These are phyloP conservation scores for Nothoprocta pentlandii DNA, from an alignment of 2,113 vertebrate genomes.

Conservation along the genomic window DNA sequence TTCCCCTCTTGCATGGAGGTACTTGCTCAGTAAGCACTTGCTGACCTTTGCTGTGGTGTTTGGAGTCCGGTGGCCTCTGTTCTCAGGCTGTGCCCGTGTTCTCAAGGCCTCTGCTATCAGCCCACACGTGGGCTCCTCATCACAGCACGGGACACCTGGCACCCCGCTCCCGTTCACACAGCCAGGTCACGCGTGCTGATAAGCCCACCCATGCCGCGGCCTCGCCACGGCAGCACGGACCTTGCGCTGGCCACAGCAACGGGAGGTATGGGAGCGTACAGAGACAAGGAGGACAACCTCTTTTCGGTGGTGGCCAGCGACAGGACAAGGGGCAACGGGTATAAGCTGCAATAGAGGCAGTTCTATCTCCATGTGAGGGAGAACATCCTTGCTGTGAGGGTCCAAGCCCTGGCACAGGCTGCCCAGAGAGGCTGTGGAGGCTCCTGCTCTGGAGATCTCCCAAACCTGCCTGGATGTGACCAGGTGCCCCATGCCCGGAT, in stretches of 20 bases:
- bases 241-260: background rate
- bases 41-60: background rate
- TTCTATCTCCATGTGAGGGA: too few relatives aligned
- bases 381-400: too few relatives aligned
- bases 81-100: background rate
- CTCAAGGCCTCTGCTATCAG: background rate
- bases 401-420: too few relatives aligned
- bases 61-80: background rate
- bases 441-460: too few relatives aligned
- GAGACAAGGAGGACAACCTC: too few relatives aligned
- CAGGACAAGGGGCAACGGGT: too few relatives aligned
- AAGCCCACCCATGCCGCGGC: background rate
- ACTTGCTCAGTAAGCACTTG: background rate
- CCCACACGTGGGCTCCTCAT: background rate
- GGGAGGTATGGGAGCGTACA: too few relatives aligned
- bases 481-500: too few relatives aligned
- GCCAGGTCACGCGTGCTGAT: background rate
- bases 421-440: too few relatives aligned
- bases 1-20: background rate
- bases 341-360: too few relatives aligned
- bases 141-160: background rate
- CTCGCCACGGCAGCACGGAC: background rate
- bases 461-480: too few relatives aligned
- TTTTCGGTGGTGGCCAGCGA: too few relatives aligned
- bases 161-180: background rate